phyloP scores from a whole-genome alignment of 2,113 vertebrate genomes.

The Lasiurus cinereus region DNA sequence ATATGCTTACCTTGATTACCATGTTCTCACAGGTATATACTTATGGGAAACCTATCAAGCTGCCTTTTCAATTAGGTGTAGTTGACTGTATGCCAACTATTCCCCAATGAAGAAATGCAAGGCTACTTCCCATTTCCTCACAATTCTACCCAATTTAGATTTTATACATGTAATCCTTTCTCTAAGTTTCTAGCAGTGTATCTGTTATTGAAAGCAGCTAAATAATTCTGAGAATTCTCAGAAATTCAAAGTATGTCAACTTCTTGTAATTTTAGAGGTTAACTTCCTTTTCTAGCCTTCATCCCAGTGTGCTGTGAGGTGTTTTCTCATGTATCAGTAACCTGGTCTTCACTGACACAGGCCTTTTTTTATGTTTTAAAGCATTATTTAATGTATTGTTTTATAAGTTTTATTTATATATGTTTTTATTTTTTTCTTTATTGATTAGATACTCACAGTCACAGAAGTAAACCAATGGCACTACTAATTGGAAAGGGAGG shows the following conservation, averaged over 20 bases:
- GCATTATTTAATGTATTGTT: too few species aligned
- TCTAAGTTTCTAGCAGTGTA: background rate
- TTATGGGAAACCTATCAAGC: background rate
- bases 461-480: background rate
- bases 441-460: background rate
- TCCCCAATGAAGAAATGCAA: background rate
- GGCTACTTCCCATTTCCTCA: background rate
- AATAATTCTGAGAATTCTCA: background rate
- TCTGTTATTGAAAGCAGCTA: background rate
- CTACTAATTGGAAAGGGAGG: background rate
- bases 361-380: background rate
- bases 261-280: background rate
- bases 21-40: background rate
- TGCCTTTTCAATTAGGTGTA: background rate
- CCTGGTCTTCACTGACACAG: background rate
- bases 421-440: background rate
- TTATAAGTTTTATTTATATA: too few species aligned
- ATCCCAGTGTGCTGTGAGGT: background rate
- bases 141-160: background rate
- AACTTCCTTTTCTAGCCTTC: conserved; percentile 18
- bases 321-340: background rate
- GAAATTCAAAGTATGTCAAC: background rate
- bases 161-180: background rate
- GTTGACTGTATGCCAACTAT: background rate
- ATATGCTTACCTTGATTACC: background rate